Conservation (phyloP, 2,888 invertebrate genomes). For the Dolomedes plantarius region DNA sequence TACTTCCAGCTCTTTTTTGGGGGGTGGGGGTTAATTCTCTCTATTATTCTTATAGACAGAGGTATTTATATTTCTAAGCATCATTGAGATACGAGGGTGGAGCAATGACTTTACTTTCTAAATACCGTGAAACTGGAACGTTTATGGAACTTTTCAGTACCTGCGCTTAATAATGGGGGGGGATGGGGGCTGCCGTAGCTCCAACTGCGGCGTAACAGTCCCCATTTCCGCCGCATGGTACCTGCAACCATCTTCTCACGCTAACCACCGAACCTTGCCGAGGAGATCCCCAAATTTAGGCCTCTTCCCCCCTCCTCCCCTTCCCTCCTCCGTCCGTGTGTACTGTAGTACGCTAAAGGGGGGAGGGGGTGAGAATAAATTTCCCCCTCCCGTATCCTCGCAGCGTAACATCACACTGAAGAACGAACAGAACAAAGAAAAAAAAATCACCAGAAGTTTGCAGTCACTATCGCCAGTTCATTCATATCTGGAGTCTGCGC, state of each 20-base stretch:
- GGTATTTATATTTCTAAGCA: no score
- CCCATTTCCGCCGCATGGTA: slow-evolving; percentile 55
- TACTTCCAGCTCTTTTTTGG: no score
- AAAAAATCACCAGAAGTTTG: slow-evolving; percentile 46
- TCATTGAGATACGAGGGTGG: not conserved
- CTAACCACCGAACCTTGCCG: slow-evolving; percentile 65
- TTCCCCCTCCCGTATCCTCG: slow-evolving; percentile 44
- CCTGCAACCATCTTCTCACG: slow-evolving; percentile 67
- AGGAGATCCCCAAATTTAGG: slow-evolving; percentile 48
- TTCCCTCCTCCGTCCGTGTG: not conserved
- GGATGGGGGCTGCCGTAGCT: not conserved
- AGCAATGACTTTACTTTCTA: not conserved
- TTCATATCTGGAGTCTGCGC: slow-evolving; percentile 57
- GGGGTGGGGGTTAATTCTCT: no score
- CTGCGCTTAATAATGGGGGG: not conserved
- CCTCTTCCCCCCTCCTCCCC: slow-evolving; percentile 45
- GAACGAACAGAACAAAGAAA: slow-evolving; percentile 10
- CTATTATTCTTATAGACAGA: no score
- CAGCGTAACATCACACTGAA: slow-evolving; percentile 67
- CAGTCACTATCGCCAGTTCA: slow-evolving; percentile 50
- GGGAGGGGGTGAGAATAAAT: slow-evolving; percentile 4
- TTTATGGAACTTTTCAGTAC: slow-evolving; percentile 14
- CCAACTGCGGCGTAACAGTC: slow-evolving; percentile 33
- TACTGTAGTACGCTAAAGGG: slow-evolving; percentile 37
- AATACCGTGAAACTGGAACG: slow-evolving; percentile 19